Conservation (phyloP, 2,888 invertebrate genomes). For the Cantharis nigra region DNA sequence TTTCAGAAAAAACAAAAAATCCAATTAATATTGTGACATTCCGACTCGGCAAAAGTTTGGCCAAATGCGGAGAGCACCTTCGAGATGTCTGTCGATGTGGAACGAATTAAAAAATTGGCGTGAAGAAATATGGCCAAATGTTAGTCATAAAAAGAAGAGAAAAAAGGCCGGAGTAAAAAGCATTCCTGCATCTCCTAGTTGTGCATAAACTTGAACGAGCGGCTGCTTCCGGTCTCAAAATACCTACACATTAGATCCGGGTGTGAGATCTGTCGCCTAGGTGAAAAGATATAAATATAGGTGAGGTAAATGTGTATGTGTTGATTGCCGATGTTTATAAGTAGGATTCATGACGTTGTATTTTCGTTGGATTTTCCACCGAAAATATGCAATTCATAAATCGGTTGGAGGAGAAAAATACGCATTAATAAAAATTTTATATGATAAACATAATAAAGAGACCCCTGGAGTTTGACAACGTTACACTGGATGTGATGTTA, state of each 20-base stretch:
- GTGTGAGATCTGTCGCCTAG: conserved; percentile 35
- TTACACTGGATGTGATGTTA: conserved; percentile 28
- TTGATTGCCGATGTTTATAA: conserved; percentile 25
- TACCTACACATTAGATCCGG: conserved; percentile 34
- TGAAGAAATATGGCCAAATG: neutral
- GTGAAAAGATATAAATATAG: conserved; percentile 45
- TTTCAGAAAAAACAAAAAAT: neutral
- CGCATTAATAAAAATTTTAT: neutral
- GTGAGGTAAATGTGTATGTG: conserved; percentile 34
- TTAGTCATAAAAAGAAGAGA: neutral
- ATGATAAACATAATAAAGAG: conserved; percentile 23
- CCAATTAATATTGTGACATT: neutral
- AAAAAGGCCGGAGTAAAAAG: neutral
- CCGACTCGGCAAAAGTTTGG: neutral
- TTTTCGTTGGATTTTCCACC: conserved; percentile 1
- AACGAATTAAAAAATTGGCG: neutral
- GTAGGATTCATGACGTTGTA: conserved; percentile 6
- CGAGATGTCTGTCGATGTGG: neutral
- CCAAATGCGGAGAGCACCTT: neutral
- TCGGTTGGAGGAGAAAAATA: neutral
- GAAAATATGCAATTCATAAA: conserved; percentile 11
- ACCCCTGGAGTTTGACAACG: conserved; percentile 33
- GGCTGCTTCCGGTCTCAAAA: conserved; percentile 49
- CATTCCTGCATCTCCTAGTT: conserved; percentile 35
- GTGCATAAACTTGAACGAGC: conserved; percentile 46